These are phyloP conservation scores for Leontocebus nigricollis DNA, from an alignment of 2,797 vertebrate species.

Conservation along the genomic window DNA sequence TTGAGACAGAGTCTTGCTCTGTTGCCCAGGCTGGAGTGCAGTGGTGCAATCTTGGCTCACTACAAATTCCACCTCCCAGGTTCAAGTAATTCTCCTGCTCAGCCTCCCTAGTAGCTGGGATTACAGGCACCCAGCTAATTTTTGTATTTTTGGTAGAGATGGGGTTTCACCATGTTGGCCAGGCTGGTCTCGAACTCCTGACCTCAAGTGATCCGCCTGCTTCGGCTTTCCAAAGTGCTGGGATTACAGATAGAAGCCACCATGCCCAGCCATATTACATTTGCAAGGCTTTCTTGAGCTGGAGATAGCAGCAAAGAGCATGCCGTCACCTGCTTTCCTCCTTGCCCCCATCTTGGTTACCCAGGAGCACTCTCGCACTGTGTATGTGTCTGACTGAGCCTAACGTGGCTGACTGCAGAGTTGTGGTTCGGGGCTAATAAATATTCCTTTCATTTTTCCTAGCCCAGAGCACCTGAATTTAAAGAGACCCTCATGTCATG, in stretches of 20 bases:
- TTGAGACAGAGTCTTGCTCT: not conserved
- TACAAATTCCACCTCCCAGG: not conserved
- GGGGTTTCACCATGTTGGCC: not conserved
- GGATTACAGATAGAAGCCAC: not conserved
- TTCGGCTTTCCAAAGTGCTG: not conserved
- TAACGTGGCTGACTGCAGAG: not conserved
- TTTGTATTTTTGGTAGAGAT: not conserved
- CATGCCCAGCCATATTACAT: not conserved
- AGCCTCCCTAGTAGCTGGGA: not conserved
- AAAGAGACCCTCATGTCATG: not conserved
- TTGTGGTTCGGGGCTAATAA: too few relatives aligned
- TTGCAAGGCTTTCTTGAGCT: not conserved
- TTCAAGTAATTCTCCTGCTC: not conserved
- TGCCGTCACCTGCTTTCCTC: not conserved
- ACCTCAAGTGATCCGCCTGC: not conserved
- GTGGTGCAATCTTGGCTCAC: not conserved
- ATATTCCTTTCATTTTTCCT: not conserved
- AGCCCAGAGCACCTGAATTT: not conserved
- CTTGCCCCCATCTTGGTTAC: rapidly evolving
- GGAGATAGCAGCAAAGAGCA: rapidly evolving
- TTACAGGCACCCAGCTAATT: not conserved
- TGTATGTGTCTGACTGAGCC: not conserved
- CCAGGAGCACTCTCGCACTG: too few relatives aligned
- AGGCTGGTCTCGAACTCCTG: not conserved
- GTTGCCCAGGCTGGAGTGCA: not conserved